Evolutionary conservation across 2,797 vertebrate genomes (phyloP), one percentile per base, ranked within the genome.

Genomic region (Perdix hodgsoniae): DNA sequence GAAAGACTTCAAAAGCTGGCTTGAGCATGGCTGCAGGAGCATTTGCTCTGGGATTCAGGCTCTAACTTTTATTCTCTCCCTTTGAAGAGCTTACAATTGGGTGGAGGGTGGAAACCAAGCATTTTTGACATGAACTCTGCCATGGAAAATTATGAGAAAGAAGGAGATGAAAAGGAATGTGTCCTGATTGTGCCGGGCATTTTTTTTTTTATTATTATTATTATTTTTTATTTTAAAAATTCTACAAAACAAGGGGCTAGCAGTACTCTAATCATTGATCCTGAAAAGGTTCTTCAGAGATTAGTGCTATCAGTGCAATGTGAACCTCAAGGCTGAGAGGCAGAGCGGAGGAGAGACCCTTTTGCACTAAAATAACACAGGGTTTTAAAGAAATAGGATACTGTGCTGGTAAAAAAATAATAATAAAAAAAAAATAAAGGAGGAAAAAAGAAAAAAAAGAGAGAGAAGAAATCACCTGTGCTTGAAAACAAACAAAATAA

Each of bases 61-160:
- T 98, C 98, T 83, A 97, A 98, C 98, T 98, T 98, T 98, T 98
- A 98, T 98, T 99, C 98, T 99, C 97, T 98, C 95, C 98, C 98
- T 99, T 99, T 99, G 99, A 99, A 99, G 98, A 98, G 92, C 94
- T 98, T 97, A 98, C 98, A 98, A 99, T 98, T 98, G 98, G 98
- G 95, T 7, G 35, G 98, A 98, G 97, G 97, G 98, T 98, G 95
- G 96, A 97, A 98, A 98, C 97, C 96, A 97, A 97, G 97, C 97
- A 97, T 98, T 97, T 98, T 97, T 97, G 94, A 97, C 93, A 94
- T 97, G 97, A 98, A 97, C 98, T 97, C 96, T 97, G 94, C 94
- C 96, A 96, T 86, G 97, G 97, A 98, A 97, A 98, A 98, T 98
- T 98, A 98, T 98, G 98, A 98, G 98, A 98, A 98, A 98, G 98